Percentiles rank a stretch among this genome's conserved stretches.
phyloP scores from a whole-genome alignment of 2,797 vertebrate genomes.

The Taenioides sp. region DNA sequence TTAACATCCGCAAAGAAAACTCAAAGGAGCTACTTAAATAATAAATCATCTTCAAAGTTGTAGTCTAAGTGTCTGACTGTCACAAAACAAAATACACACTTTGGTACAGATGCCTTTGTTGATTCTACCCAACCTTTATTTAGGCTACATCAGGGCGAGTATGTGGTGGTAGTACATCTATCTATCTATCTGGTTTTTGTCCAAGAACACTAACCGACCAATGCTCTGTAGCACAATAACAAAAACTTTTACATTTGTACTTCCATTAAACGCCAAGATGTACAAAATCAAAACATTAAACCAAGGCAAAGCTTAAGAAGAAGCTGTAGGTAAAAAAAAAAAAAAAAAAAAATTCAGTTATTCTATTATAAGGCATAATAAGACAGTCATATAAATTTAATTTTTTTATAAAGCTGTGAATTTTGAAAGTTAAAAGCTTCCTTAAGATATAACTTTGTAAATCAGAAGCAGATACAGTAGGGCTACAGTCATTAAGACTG shows the following conservation, averaged over 20 bases:
- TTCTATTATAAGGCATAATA: no score
- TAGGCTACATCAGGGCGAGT: slow-evolving; percentile 48
- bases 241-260: slow-evolving; percentile 10
- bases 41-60: slow-evolving; percentile 22
- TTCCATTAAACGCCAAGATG: neutral
- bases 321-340: no score
- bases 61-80: neutral
- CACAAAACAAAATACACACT: slow-evolving; percentile 47
- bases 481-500: no score
- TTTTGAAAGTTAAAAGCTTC: no score
- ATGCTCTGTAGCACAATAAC: slow-evolving; percentile 15
- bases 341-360: no score
- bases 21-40: slow-evolving; percentile 28
- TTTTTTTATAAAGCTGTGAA: no score
- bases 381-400: no score
- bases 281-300: neutral
- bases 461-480: no score
- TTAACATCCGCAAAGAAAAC: slow-evolving; percentile 17
- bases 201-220: slow-evolving; percentile 15
- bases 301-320: neutral
- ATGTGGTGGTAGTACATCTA: slow-evolving; percentile 45
- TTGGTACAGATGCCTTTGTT: slow-evolving; percentile 43
- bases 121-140: slow-evolving; percentile 48
- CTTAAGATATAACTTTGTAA: no score
- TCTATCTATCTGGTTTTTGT: slow-evolving; percentile 50